Evolutionary conservation across 2,888 invertebrate genomes (phyloP).

Genomic region (Sylvicola fuscatus): DNA sequence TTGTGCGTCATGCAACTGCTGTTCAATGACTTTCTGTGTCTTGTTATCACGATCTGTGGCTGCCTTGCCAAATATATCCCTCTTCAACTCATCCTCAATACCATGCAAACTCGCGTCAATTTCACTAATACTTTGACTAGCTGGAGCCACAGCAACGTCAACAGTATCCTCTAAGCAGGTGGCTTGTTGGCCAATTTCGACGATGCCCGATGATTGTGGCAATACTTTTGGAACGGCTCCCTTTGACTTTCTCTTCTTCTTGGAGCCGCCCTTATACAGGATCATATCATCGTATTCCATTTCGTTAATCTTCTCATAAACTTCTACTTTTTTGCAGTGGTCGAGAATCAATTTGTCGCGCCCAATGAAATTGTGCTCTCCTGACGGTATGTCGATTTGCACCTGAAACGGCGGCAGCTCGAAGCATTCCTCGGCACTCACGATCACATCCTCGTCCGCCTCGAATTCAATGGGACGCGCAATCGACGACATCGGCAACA

Average conservation of each 20-base stretch:
- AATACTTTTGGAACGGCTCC: neutral
- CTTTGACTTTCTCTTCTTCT: conserved; percentile 8
- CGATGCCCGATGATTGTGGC: conserved; percentile 13
- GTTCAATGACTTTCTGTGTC: too few relatives aligned
- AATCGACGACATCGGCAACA: conserved; percentile 16
- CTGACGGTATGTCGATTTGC: conserved; percentile 7
- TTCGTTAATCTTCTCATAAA: conserved; percentile 50
- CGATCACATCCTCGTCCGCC: conserved; percentile 26
- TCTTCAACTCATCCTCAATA: too few relatives aligned
- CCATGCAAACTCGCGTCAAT: too few relatives aligned
- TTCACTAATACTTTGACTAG: too few relatives aligned
- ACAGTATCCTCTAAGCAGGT: too few relatives aligned
- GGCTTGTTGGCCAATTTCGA: conserved; percentile 19
- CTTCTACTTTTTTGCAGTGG: conserved; percentile 31
- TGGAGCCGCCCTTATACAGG: conserved; percentile 37
- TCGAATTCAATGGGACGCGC: conserved; percentile 21
- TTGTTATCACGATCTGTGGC: too few relatives aligned
- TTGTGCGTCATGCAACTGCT: too few relatives aligned
- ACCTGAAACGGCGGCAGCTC: conserved; percentile 40
- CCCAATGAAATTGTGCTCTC: conserved; percentile 4
- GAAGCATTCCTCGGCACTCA: conserved; percentile 53
- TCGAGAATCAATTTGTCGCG: conserved; percentile 8
- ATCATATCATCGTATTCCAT: conserved; percentile 51
- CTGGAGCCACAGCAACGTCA: too few relatives aligned
- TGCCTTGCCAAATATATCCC: too few relatives aligned